Base-by-base conservation (phyloP, 2,113 vertebrate species). In the Sardina pilchardus region DNA sequence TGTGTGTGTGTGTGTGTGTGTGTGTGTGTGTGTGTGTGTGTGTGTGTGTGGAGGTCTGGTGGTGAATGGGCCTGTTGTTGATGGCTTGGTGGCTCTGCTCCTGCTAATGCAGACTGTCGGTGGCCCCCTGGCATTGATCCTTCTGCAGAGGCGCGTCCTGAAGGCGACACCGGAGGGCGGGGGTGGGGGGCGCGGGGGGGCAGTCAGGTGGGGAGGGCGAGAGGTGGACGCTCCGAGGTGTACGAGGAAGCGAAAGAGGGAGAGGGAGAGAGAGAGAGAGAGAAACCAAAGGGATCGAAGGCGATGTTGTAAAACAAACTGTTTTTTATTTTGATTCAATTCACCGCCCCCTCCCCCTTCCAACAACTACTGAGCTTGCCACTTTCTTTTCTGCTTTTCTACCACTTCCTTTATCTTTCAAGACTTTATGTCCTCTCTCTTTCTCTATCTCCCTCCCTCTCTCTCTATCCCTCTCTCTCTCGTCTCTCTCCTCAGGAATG, bases 61-160 rank as follows among this genome's bases (percentile, higher is more conserved):
- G 47, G 53, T 86, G 85, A 82, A 86, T 82, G 53, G 63, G n/a
- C 17, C 56, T 63, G 24, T 85, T 82, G 50, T 86, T 86, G 56
- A 67, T 24, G 81, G 12, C 53, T 19, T 19, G 12, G n/a, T 50
- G 6, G 53, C 24, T 44, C 43, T 67, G 53, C 81, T 50, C 30
- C 21, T 67, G 80, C 50, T 82, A 26, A 53, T 14, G 36, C 36
- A 56, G 78, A 81, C 80, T 53, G 78, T 48, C 21, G 53, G 53
- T 56, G 53, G 53, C 53, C 53, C 21, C 53, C 48, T 21, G 1
- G 21, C 53, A 56, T 56, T 56, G 53, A 56, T 56, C 53, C 53
- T 21, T 56, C 53, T 56, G 19, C 53, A 56, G 53, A 24, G 53
- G 21, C 53, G 3, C 53, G 17, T 56, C 53, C 6, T 21, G 19